A percentile compares a stretch with the other conserved stretches of the same genome.
Evolutionary conservation across 1,140 invertebrate genomes (phyloP).

Genomic region (Pararge aegeria): DNA sequence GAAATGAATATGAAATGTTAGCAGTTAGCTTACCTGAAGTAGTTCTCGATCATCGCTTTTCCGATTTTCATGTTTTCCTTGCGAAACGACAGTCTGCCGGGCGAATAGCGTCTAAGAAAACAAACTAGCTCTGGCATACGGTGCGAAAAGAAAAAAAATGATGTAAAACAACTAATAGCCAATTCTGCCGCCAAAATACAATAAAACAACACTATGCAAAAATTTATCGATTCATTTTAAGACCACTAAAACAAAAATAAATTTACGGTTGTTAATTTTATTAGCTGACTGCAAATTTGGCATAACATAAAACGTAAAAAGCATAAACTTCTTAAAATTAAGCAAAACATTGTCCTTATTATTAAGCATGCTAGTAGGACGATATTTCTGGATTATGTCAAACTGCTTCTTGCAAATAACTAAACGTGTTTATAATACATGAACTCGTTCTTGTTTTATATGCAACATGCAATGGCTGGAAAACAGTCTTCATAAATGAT

Average conservation of each 20-base stretch:
- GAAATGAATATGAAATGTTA: slow-evolving; percentile 1
- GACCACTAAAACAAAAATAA: no score
- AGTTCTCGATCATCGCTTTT: slow-evolving; percentile 86
- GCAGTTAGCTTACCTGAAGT: slow-evolving; percentile 83
- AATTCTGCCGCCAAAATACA: neutral
- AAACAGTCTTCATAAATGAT: neutral
- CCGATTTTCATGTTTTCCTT: slow-evolving; percentile 87
- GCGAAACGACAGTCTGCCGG: slow-evolving; percentile 86
- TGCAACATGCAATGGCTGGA: neutral
- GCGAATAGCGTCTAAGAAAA: slow-evolving; percentile 89
- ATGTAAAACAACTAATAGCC: slow-evolving; percentile 7
- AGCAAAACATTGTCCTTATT: neutral
- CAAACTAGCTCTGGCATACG: slow-evolving; percentile 55
- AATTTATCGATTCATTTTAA: neutral
- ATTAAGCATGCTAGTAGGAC: neutral
- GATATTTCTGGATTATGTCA: neutral
- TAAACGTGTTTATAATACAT: neutral
- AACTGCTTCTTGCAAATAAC: neutral
- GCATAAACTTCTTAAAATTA: neutral
- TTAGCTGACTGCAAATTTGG: neutral
- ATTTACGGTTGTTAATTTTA: no score
- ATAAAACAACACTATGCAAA: neutral
- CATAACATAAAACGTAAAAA: neutral
- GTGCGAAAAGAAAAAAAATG: slow-evolving; percentile 33
- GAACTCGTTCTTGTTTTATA: neutral